Evolutionary conservation across 2,113 vertebrate species (phyloP), one percentile per base, ranked within the genome.

Genomic region (Rhegmatorhina hoffmannsi): DNA sequence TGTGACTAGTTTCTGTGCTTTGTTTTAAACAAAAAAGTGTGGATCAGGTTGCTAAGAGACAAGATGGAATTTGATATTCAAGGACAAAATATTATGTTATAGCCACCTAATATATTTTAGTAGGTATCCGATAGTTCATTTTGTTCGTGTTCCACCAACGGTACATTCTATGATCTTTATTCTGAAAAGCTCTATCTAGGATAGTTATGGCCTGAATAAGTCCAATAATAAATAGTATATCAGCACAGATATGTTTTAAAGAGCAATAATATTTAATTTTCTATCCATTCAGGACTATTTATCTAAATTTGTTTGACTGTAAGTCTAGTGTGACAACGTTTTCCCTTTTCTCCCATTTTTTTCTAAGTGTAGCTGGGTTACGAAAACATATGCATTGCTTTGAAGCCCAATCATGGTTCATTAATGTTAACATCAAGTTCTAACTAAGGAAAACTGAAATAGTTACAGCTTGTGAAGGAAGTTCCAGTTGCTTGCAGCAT

Each of bases 391-490:
- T 81, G 63, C 56, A 19, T 76, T 64, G 67, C 95, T 97, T 97
- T 97, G 94, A 97, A 97, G 96, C 68, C 87, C 29, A 18, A 10
- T 95, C 73, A 13, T 94, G 46, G 70, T 87, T 91, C 19, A 2
- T 87, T 88, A 89, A 70, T 36, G 82, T 94, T 91, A 94, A 52
- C 38, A 52, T 55, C 44, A 87, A 91, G 78, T 84, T 94, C 82
- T 86, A 68, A 83, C 89, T 58, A 63, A 92, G 95, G 97, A 97
- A 97, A 97, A 94, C 80, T 94, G 95, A 95, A 95, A 6, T 46
- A 49, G 64, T 63, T 92, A 85, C 93, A 94, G 83, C 20, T 84
- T 87, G 83, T 78, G 81, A 85, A 93, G 66, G 69, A 95, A 85
- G 81, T 83, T 84, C 29, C n/a, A 44, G 55, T 94, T 93, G 26